These are phyloP conservation scores for Marmota flaviventris DNA, from an alignment of 2,113 vertebrate genomes.

Conservation along the genomic window DNA sequence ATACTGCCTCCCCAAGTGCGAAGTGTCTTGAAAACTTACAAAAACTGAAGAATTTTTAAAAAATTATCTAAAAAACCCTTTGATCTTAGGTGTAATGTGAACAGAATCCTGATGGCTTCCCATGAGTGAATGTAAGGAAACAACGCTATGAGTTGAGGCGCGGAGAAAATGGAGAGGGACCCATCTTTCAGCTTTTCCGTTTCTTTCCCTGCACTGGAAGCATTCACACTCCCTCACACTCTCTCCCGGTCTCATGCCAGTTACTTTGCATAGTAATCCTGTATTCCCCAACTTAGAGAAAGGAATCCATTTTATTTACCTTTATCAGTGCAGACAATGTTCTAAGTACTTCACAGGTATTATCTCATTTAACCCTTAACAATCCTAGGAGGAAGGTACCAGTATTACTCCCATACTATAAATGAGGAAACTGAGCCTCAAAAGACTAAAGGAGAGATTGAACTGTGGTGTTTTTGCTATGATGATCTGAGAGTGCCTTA, in stretches of 20 bases:
- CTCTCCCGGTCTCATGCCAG: background rate
- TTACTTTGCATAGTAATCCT: background rate
- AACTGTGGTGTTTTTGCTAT: background rate
- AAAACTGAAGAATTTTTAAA: background rate
- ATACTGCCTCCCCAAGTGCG: background rate
- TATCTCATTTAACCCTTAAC: background rate
- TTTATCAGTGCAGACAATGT: background rate
- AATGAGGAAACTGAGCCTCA: constrained; percentile 41
- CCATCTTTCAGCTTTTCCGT: background rate
- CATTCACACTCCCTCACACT: background rate
- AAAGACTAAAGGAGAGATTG: background rate
- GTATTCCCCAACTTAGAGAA: background rate
- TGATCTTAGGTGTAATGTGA: background rate
- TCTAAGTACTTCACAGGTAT: background rate
- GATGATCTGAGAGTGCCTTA: background rate
- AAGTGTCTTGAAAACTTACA: background rate
- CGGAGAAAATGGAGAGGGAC: background rate
- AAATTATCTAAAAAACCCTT: background rate
- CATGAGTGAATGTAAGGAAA: background rate
- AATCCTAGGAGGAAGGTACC: constrained; percentile 11
- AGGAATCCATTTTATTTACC: background rate
- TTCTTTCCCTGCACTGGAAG: background rate
- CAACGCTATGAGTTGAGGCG: background rate
- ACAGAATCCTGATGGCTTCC: background rate
- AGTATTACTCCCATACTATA: background rate